Evolutionary conservation across 2,113 vertebrate genomes (phyloP).

Genomic region (Halcyon senegalensis): DNA sequence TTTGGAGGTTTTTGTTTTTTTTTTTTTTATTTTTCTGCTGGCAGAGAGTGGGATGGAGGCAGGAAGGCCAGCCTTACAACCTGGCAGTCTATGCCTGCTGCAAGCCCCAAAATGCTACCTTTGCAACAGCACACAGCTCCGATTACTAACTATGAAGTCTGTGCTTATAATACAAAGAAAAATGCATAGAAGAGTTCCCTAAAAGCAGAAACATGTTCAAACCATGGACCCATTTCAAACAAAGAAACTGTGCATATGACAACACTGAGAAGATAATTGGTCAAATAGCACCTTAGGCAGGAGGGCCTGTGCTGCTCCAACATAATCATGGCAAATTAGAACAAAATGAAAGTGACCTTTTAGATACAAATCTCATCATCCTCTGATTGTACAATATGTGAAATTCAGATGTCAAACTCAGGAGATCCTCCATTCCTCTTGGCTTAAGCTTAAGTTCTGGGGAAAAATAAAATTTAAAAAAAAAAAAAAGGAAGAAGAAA

Average conservation of each 20-base stretch:
- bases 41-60: background rate
- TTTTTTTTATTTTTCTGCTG: background rate
- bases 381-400: background rate
- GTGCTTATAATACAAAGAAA: background rate
- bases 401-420: background rate
- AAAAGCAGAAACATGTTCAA: background rate
- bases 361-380: background rate
- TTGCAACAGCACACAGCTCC: background rate
- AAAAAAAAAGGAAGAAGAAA: background rate
- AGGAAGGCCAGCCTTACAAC: background rate
- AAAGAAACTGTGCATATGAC: background rate
- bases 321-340: background rate
- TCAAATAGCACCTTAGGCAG: background rate
- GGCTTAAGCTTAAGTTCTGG: background rate
- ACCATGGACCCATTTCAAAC: background rate
- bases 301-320: background rate
- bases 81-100: background rate
- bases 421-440: background rate
- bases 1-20: too few species aligned
- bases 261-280: background rate
- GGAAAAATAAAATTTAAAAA: accelerated
- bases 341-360: background rate
- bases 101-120: background rate
- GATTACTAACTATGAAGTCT: background rate
- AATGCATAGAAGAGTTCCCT: background rate